phyloP scores from a whole-genome alignment of 2,888 invertebrate genomes.

The Rotaria socialis region DNA sequence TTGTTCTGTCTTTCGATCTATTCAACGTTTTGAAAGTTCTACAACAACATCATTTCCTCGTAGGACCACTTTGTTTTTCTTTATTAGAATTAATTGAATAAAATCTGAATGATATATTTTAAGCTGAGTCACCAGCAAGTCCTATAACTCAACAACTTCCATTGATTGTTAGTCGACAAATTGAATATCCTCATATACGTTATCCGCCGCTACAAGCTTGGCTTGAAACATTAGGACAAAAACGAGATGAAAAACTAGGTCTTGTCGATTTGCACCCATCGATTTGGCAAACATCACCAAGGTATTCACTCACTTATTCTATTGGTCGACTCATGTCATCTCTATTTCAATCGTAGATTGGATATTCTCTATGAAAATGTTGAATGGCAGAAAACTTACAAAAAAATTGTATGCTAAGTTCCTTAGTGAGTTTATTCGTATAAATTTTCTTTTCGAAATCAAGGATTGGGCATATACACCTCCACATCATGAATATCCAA shows the following conservation, averaged over 20 bases:
- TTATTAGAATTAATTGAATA: no score
- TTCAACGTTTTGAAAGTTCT: not conserved
- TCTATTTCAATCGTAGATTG: slow-evolving; percentile 60
- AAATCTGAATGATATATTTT: not conserved
- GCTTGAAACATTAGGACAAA: slow-evolving; percentile 56
- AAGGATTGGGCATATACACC: slow-evolving; percentile 73
- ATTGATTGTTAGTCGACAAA: slow-evolving; percentile 9
- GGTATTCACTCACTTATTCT: slow-evolving; percentile 59
- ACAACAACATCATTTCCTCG: not conserved
- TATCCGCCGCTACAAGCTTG: slow-evolving; percentile 55
- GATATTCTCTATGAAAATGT: slow-evolving; percentile 81
- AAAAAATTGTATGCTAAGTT: slow-evolving; percentile 67
- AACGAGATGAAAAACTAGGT: slow-evolving; percentile 64
- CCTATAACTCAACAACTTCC: not conserved
- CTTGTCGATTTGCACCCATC: slow-evolving; percentile 82
- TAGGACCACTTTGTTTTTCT: not conserved
- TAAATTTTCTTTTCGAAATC: slow-evolving; percentile 29
- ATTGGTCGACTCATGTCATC: slow-evolving; percentile 12
- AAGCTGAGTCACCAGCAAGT: not conserved
- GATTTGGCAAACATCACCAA: slow-evolving; percentile 75
- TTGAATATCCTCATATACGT: slow-evolving; percentile 10
- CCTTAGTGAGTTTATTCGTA: no score
- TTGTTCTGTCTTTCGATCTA: not conserved
- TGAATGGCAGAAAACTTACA: slow-evolving; percentile 77
- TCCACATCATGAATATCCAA: slow-evolving; percentile 76